Evolutionary conservation across 37 sponge, comb jelly and placozoan species (phyloP).

Genomic region (Oopsacas minuta): DNA sequence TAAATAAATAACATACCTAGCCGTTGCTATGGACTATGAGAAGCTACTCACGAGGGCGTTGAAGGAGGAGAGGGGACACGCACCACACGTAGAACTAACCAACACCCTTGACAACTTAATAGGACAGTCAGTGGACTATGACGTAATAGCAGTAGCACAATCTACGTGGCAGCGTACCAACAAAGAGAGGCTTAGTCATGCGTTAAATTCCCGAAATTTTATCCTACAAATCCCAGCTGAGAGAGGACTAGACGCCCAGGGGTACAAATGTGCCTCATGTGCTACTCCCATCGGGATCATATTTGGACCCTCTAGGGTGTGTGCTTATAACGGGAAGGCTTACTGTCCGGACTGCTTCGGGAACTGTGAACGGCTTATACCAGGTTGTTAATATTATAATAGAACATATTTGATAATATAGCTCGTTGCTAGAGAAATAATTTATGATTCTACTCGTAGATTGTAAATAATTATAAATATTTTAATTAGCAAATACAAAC

Average conservation of each 20-base stretch:
- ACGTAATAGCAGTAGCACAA: constrained; percentile 2
- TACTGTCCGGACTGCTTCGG: constrained; percentile 15
- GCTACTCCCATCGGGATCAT: constrained; percentile 1
- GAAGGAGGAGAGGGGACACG: constrained; percentile 10
- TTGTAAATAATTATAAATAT: too few relatives aligned
- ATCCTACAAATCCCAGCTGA: neutral
- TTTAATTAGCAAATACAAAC: too few relatives aligned
- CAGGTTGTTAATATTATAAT: neutral
- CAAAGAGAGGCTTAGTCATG: neutral
- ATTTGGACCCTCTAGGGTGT: neutral
- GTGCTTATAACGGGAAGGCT: neutral
- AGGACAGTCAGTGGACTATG: neutral
- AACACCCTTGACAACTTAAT: neutral
- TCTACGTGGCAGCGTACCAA: neutral
- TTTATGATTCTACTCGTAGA: too few relatives aligned
- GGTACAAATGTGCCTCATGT: constrained; percentile 14
- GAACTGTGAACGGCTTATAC: neutral
- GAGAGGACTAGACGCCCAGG: neutral
- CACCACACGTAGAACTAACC: neutral
- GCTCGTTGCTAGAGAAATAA: too few relatives aligned
- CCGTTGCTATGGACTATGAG: constrained; percentile 1
- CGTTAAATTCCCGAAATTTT: neutral
- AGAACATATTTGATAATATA: too few relatives aligned
- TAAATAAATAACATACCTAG: neutral
- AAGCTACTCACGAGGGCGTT: constrained; percentile 13